A percentile compares a stretch with the other conserved stretches of the same genome.
Evolutionary conservation across 2,888 invertebrate genomes (phyloP).

Genomic region (Chironomus riparius): DNA sequence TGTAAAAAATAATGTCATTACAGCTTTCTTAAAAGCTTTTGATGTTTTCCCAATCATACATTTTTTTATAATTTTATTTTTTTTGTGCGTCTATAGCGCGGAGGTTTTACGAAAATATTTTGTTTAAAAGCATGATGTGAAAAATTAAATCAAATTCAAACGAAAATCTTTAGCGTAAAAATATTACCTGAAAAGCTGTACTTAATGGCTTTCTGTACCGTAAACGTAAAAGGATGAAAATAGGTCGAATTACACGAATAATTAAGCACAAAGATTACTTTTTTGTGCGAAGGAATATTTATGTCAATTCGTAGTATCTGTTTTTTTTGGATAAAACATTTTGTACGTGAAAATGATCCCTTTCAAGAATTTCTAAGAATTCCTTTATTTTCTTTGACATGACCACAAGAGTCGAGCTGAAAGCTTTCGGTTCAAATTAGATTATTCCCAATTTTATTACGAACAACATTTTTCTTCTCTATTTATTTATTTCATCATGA

Average conservation of each 20-base stretch:
- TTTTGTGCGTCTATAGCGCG: not conserved
- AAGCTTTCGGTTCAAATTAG: too few species aligned
- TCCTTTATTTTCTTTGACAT: too few species aligned
- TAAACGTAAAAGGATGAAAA: not conserved
- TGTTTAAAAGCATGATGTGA: not conserved
- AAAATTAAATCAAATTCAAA: not conserved
- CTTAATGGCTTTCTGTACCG: too few species aligned
- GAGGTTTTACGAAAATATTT: not conserved
- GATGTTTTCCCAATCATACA: not conserved
- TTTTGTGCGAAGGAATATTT: too few species aligned
- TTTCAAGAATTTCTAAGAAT: too few species aligned
- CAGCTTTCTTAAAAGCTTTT: constrained; percentile 13
- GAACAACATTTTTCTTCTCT: too few species aligned
- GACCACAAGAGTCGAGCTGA: too few species aligned
- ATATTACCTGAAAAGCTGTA: not conserved
- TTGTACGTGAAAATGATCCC: too few species aligned
- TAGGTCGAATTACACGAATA: not conserved
- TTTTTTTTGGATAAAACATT: too few species aligned
- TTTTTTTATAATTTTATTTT: not conserved
- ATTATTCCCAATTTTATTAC: too few species aligned
- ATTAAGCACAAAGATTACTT: not conserved
- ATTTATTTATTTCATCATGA: too few species aligned
- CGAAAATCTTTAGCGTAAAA: not conserved
- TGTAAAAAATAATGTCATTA: constrained; percentile 16
- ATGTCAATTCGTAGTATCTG: too few species aligned